A percentile compares a stretch with the other conserved stretches of the same genome.
phyloP scores from a whole-genome alignment of 2,797 vertebrate genomes.

The Tarsius wallacei region DNA sequence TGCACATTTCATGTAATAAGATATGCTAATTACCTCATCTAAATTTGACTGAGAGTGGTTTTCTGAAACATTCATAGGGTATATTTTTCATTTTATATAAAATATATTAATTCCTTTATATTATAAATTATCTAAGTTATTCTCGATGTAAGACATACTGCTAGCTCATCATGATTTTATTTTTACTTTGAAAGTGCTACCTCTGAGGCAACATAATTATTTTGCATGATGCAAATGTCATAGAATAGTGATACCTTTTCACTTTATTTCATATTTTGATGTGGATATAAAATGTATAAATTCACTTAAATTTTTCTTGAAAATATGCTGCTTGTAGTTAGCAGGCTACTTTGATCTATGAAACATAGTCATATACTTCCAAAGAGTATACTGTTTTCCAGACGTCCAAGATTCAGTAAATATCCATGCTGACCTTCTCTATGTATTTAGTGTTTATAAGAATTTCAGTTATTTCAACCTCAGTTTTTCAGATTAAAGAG shows the following conservation, averaged over 20 bases:
- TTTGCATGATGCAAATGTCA: background rate
- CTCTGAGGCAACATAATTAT: background rate
- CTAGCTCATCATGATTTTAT: background rate
- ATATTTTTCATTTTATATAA: conserved; percentile 14
- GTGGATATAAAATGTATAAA: background rate
- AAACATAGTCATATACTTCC: background rate
- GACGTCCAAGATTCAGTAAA: background rate
- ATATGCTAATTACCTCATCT: background rate
- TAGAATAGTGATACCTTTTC: background rate
- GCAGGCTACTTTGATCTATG: background rate
- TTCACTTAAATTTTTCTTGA: conserved; percentile 17
- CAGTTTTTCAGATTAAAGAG: background rate
- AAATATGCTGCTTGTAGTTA: conserved; percentile 10
- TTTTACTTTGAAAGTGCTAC: background rate
- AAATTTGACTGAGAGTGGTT: conserved; percentile 12
- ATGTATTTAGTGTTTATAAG: background rate
- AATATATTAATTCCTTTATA: background rate
- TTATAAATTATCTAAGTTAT: background rate
- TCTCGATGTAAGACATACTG: background rate
- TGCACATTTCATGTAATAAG: background rate
- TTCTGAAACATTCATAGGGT: background rate
- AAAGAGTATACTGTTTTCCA: background rate
- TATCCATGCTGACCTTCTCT: background rate
- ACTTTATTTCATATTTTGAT: conserved; percentile 33
- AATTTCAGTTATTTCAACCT: conserved; percentile 9